Base-by-base conservation (phyloP, 2,888 invertebrate genomes). In the Odontomyia ornata region DNA sequence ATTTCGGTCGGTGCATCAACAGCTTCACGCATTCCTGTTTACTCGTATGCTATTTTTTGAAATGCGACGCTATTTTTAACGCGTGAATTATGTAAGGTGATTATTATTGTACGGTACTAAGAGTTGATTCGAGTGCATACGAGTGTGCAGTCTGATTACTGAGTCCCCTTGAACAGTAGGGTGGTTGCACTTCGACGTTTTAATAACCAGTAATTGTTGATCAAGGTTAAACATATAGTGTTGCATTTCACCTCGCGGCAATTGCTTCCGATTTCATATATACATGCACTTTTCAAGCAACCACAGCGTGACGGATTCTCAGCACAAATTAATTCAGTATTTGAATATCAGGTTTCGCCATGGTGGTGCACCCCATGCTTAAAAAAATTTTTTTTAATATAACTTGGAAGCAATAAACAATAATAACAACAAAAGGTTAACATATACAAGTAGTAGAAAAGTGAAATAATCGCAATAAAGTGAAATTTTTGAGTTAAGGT, bases 361-460 rank as follows among this genome's bases (percentile, higher is more conserved):
- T 9, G 9, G 36, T 36, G 36, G 36, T 36, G 36, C 36, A 36
- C 52, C 7, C 43, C 43, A 43, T 43, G 13, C 7, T 43, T 9
- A 13, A 7, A 43, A 52, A 9, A 52, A 2, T 52, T 3, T 4
- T 18, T 9, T 52, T 52, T 15, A 36, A 9, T 36, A 3, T 9
- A 36, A 52, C 52, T 4, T 52, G 52, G 52, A 52, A 52, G 3
- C 52, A 52, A 52, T 52, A 52, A 52, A 52, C 52, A 52, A 52
- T 52, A 52, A 52, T 15, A 52, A n/a, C n/a, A n/a, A n/a, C n/a
- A n/a, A n/a, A n/a, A n/a, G n/a, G n/a, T n/a, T n/a, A n/a, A n/a
- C n/a, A n/a, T n/a, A n/a, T n/a, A n/a, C n/a, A n/a, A n/a, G n/a
- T n/a, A n/a, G n/a, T n/a, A n/a, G 7, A 13, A 36, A 5, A 3